These are phyloP conservation scores for Diadumene lineata DNA, from an alignment of 92 coral and sea anemone genomes.

Conservation along the genomic window DNA sequence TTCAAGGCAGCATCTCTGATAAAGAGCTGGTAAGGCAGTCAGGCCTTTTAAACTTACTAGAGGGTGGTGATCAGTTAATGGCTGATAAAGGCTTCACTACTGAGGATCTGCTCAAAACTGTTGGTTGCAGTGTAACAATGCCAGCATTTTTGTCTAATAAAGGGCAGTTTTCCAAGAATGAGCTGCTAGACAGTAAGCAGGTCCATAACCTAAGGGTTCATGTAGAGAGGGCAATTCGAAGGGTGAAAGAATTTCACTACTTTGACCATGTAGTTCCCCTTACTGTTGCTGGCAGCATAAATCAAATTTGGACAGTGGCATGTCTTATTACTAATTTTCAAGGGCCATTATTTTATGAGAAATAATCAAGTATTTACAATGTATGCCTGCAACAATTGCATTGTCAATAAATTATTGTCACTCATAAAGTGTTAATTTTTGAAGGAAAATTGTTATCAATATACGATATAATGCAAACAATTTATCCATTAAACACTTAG, in stretches of 20 bases:
- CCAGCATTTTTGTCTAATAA: slow-evolving; percentile 50
- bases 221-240: slow-evolving; percentile 47
- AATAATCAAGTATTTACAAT: no score
- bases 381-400: no score
- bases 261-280: slow-evolving; percentile 52
- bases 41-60: slow-evolving; percentile 44
- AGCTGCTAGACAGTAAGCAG: slow-evolving; percentile 46
- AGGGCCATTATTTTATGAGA: no score
- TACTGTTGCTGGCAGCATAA: slow-evolving; percentile 59
- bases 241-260: slow-evolving; percentile 57
- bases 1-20: slow-evolving; percentile 60
- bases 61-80: slow-evolving; percentile 58
- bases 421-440: no score
- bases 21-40: slow-evolving; percentile 58
- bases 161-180: slow-evolving; percentile 47
- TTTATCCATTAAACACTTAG: no score
- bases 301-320: slow-evolving; percentile 58
- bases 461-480: no score
- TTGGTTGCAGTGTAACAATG: slow-evolving; percentile 43
- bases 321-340: no score
- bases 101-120: slow-evolving; percentile 36
- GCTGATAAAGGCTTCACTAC: slow-evolving; percentile 56
- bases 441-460: no score
- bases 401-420: no score
- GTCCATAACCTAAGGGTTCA: slow-evolving; percentile 56